Conservation (phyloP, 2,797 vertebrate species). For the Parauchenoglanis ngamensis region DNA sequence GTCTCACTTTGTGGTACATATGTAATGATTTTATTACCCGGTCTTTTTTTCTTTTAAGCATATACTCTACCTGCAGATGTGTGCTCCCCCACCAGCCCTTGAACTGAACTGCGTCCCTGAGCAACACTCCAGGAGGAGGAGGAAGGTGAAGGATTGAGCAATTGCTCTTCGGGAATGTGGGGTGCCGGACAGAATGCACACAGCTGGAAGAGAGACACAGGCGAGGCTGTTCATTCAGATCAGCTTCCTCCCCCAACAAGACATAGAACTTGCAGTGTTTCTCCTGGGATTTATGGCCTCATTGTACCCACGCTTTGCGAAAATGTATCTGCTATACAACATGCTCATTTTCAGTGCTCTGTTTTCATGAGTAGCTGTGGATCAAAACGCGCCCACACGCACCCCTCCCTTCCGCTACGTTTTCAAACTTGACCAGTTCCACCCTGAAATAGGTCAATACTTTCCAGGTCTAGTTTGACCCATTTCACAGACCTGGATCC, state of each 20-base stretch:
- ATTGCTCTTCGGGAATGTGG: constrained; percentile 75
- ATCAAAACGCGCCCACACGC: constrained; percentile 19
- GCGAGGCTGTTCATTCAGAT: constrained; percentile 72
- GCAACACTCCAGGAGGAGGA: constrained; percentile 15
- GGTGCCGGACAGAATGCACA: constrained; percentile 74
- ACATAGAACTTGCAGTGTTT: constrained; percentile 50
- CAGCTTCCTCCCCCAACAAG: constrained; percentile 61
- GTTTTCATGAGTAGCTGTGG: constrained; percentile 24
- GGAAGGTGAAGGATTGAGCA: constrained; percentile 75
- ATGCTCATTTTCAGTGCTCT: constrained; percentile 63
- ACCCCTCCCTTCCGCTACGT: constrained; percentile 25
- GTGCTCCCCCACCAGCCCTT: constrained; percentile 37
- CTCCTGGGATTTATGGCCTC: constrained; percentile 50
- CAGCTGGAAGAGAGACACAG: constrained; percentile 71
- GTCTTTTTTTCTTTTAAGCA: not conserved
- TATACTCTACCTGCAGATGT: constrained; percentile 41
- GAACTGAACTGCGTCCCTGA: constrained; percentile 41
- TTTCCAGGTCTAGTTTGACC: constrained; percentile 45
- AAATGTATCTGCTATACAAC: constrained; percentile 72
- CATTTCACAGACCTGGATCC: constrained; percentile 36
- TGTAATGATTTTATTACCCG: not conserved
- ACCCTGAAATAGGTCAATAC: constrained; percentile 44
- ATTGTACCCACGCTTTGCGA: constrained; percentile 71
- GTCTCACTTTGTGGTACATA: not conserved
- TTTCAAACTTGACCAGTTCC: constrained; percentile 37